A percentile compares a stretch with the other conserved stretches of the same genome.
phyloP scores from a whole-genome alignment of 2,888 invertebrate species.

The Aricia artaxerxes region DNA sequence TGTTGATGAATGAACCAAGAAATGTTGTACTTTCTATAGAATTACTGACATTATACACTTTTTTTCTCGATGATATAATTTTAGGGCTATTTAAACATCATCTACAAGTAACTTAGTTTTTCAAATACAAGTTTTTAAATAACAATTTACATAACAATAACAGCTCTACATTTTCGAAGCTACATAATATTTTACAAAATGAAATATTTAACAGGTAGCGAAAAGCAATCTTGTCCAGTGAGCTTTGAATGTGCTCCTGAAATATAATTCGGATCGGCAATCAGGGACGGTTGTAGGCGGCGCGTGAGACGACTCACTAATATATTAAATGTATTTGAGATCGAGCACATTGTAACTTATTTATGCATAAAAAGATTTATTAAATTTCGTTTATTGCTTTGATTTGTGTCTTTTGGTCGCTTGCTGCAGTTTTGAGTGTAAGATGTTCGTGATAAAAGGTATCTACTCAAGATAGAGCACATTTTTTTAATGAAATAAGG shows the following conservation, averaged over 20 bases:
- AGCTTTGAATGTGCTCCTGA: conserved; percentile 76
- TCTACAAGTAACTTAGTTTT: too few relatives aligned
- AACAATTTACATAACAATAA: neutral
- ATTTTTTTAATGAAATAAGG: neutral
- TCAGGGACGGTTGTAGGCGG: conserved; percentile 78
- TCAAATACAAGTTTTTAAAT: too few relatives aligned
- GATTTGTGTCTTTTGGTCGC: neutral
- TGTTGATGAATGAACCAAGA: too few relatives aligned
- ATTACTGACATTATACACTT: too few relatives aligned
- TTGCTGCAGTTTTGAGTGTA: too few relatives aligned
- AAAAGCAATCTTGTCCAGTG: conserved; percentile 69
- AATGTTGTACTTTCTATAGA: too few relatives aligned
- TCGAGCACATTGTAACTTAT: conserved; percentile 36
- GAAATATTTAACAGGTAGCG: conserved; percentile 48
- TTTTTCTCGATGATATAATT: too few relatives aligned
- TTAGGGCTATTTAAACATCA: too few relatives aligned
- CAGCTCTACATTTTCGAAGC: conserved; percentile 37
- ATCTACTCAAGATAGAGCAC: conserved; percentile 51
- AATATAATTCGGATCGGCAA: conserved; percentile 81
- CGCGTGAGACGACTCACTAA: conserved; percentile 76
- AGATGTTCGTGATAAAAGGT: too few relatives aligned
- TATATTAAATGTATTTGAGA: conserved; percentile 68
- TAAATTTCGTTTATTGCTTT: conserved; percentile 7
- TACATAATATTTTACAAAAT: conserved; percentile 45
- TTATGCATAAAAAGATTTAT: conserved; percentile 32